Evolutionary conservation across 1,140 invertebrate genomes (phyloP).

Genomic region (Apis laboriosa): DNA sequence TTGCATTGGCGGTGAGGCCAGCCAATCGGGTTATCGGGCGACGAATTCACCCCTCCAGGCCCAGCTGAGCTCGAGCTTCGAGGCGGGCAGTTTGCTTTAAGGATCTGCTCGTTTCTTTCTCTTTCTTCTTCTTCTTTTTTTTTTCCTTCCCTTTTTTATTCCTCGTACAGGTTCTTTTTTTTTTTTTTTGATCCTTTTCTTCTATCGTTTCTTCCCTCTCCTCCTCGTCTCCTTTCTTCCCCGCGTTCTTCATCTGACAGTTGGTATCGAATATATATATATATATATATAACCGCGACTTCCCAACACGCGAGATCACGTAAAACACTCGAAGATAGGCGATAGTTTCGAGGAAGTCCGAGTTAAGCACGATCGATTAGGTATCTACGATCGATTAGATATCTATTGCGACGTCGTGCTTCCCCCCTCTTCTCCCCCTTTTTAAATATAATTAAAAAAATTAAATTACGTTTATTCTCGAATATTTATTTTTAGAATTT

Average conservation of each 20-base stretch:
- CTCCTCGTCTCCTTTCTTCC: conserved; percentile 25
- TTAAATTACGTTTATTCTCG: too few species aligned
- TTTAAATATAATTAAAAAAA: too few species aligned
- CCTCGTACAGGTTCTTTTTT: conserved; percentile 48
- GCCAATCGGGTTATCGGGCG: conserved; percentile 75
- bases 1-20: conserved; percentile 72
- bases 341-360: neutral
- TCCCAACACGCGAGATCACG: neutral
- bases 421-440: too few species aligned
- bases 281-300: neutral
- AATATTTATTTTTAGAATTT: too few species aligned
- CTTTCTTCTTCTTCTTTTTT: conserved; percentile 32
- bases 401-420: too few species aligned
- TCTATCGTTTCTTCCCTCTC: conserved; percentile 55
- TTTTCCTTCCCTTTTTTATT: conserved; percentile 24
- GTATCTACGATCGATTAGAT: too few species aligned
- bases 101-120: conserved; percentile 62
- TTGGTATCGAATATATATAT: neutral
- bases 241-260: neutral
- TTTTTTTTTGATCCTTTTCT: conserved; percentile 10
- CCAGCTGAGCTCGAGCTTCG: conserved; percentile 55
- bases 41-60: conserved; percentile 73
- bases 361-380: neutral
- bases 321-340: neutral
- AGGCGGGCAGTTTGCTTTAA: conserved; percentile 75